Evolutionary conservation across 53 echinoderm and acorn worm species (phyloP), one percentile per base, ranked within the genome.

Genomic region (Henricia sp.): DNA sequence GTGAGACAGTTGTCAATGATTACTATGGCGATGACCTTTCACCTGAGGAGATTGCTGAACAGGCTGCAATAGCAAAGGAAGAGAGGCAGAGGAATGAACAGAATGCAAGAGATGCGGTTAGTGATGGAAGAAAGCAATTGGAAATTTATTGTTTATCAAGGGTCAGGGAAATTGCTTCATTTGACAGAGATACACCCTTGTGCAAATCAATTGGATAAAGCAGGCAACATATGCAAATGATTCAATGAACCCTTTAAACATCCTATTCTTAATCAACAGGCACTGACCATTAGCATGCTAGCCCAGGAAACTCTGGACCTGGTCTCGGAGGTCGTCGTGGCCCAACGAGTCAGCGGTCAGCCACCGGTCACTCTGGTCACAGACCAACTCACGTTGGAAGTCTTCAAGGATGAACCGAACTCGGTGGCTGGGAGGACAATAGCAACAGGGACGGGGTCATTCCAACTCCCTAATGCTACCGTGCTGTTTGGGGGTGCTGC

Each of bases 301-400:
- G 83, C 71, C 13, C 56, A 50, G 48, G 27, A 59, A 51, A 88
- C 82, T 1, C 37, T 88, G 12, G 24, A 72, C 57, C 32, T 37
- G 13, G 88, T 72, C 36, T 60, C 71, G 0, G 52, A 59, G 4
- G 82, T 82, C 5, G 35, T 88, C 71, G 42, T 70, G 16, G 26
- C 37, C 26, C 62, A 70, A 17, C 60, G 82, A 27, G 88, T 88
- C 37, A 52, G 54, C 24, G 88, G 88, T 9, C 71, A 88, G 38
- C 83, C 88, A 35, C 71, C 88, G 3, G 50, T 72, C 35, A 52
- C 50, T 3, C 59, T 88, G 50, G 51, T 34, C 30, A 70, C 88
- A 8, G 83, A 71, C 25, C 9, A 50, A 17, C 71, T 88, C 50
- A 83, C 71, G 3, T 37, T 83, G 52, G 88, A 88, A 46, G 71